These are phyloP conservation scores for Mya arenaria DNA, from an alignment of 1,140 invertebrate species.

Conservation along the genomic window DNA sequence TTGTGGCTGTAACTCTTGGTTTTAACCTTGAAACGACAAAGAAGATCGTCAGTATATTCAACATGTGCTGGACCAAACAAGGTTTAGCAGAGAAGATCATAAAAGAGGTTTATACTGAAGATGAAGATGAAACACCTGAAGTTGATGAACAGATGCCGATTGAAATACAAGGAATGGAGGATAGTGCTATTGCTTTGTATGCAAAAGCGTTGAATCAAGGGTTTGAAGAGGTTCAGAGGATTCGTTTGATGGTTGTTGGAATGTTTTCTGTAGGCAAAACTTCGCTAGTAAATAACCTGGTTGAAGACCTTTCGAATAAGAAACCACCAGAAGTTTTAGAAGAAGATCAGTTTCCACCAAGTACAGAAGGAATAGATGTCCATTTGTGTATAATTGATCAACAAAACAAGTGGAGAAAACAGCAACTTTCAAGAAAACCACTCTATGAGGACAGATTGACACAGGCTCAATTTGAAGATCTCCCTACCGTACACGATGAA, in stretches of 20 bases:
- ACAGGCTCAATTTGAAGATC: too few species aligned
- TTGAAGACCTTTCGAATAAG: too few species aligned
- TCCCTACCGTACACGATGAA: too few species aligned
- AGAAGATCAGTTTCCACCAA: neutral
- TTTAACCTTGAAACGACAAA: too few species aligned
- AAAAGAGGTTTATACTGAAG: neutral
- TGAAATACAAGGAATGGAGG: neutral
- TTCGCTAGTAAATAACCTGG: too few species aligned
- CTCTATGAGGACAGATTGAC: too few species aligned
- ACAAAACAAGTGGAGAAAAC: neutral
- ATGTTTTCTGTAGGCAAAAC: neutral
- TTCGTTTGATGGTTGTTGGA: neutral
- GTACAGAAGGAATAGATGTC: neutral
- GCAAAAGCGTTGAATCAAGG: neutral
- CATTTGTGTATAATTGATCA: neutral
- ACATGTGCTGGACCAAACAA: too few species aligned
- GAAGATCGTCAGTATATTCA: too few species aligned
- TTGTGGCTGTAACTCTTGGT: too few species aligned
- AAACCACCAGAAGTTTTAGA: neutral
- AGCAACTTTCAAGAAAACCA: neutral
- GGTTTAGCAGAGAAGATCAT: too few species aligned
- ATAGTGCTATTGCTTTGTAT: neutral
- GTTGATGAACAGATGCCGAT: neutral
- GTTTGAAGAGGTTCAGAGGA: neutral
- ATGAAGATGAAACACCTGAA: neutral